Evolutionary conservation across 2,797 vertebrate species (phyloP), one percentile per base, ranked within the genome.

Genomic region (Sebastes steindachneri): DNA sequence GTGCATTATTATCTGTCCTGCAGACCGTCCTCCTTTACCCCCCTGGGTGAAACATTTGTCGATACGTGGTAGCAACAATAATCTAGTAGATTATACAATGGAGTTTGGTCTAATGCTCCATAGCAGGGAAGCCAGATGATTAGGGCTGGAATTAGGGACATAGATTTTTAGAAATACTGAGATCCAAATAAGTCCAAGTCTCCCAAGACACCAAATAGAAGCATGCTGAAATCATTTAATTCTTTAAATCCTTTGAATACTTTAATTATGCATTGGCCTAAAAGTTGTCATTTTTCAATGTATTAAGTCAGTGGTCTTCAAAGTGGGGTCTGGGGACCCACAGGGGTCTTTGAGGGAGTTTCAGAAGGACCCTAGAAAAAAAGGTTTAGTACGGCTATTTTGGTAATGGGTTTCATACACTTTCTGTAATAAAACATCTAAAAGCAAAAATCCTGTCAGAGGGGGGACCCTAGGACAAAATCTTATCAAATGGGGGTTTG

Each of bases 401-500:
- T 17, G 41, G 41, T 17, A 3, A 45, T 45, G 41, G 41, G 41
- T 45, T 45, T 17, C 41, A 45, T 45, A 17, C 41, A 45, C 41
- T 45, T 45, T 45, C 41, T 17, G 6, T 45, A 45, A 17, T 45
- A 17, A 45, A 17, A 17, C 15, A 17, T 45, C 15, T 45, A 7
- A 45, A 45, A 17, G 41, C 0, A 45, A 0, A 45, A 0, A 45
- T 45, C 14, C 15, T 45, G 3, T 17, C 14, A 45, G 41, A 45
- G 7, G 41, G 41, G 37, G 15, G 41, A 45, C 41, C 41, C 41
- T 45, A 7, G 15, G 41, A 45, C 6, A 45, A 1, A 45, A 45
- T 17, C 15, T 1, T 45, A 45, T 17, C 41, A 45, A 45, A 45
- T 45, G 41, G 6, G 41, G 41, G 14, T 45, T 15, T 2, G 5